Evolutionary conservation across 1,140 invertebrate genomes (phyloP).

Genomic region (Psix sp.): DNA sequence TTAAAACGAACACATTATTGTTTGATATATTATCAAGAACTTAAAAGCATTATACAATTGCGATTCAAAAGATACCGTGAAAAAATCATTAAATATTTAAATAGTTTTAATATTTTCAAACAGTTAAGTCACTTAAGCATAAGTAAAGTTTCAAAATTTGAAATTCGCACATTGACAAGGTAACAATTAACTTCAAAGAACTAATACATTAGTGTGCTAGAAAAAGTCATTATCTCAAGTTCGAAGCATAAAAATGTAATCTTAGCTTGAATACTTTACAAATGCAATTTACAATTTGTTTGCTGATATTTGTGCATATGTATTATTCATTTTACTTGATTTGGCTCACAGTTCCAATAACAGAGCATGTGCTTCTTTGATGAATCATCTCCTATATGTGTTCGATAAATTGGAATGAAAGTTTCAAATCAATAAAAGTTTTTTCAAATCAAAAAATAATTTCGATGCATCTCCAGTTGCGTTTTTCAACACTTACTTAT

Average conservation of each 20-base stretch:
- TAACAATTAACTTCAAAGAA: not conserved
- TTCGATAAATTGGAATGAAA: conserved; percentile 13
- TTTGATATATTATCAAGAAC: too few species aligned
- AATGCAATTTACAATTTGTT: conserved; percentile 11
- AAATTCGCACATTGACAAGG: too few species aligned
- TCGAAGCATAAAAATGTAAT: not conserved
- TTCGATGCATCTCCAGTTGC: not conserved
- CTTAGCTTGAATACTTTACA: not conserved
- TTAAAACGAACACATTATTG: too few species aligned
- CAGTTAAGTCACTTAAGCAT: too few species aligned
- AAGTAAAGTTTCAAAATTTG: too few species aligned
- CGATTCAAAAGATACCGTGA: too few species aligned
- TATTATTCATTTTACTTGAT: conserved; percentile 11
- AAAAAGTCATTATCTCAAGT: not conserved
- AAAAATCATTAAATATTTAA: too few species aligned
- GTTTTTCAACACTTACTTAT: not conserved
- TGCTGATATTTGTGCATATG: conserved; percentile 6
- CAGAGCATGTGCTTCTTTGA: conserved; percentile 22
- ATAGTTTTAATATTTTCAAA: too few species aligned
- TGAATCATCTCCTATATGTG: conserved; percentile 39
- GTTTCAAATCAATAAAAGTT: conserved; percentile 8
- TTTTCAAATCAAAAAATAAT: conserved; percentile 2
- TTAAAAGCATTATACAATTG: too few species aligned
- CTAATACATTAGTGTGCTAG: not conserved
- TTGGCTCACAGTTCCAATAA: conserved; percentile 20